Conservation (phyloP, 2,888 invertebrate genomes). For the Neuroscelio doddi region DNA sequence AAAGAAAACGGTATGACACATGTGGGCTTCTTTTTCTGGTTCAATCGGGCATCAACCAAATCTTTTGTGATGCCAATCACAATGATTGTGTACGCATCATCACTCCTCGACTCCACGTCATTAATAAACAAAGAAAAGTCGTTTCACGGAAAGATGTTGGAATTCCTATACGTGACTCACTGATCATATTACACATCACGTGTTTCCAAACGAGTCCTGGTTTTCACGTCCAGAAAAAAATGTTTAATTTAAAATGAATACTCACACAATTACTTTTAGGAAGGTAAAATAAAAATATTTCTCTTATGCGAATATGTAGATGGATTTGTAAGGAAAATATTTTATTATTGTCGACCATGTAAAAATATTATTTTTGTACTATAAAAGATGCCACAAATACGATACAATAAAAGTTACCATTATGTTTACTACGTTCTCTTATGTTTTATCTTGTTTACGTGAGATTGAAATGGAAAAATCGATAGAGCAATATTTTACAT, state of each 20-base stretch:
- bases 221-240: conserved; percentile 9
- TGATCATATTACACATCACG: conserved; percentile 21
- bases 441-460: too few species aligned
- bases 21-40: conserved; percentile 5
- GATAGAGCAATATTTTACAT: too few species aligned
- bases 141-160: neutral
- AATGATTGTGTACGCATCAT: conserved; percentile 19
- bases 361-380: conserved; percentile 15
- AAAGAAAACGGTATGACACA: conserved; percentile 7
- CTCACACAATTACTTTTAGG: too few species aligned
- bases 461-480: too few species aligned
- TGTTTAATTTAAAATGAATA: too few species aligned
- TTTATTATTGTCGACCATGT: conserved; percentile 22
- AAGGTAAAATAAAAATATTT: conserved; percentile 1
- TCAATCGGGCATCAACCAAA: conserved; percentile 3
- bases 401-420: conserved; percentile 12
- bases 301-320: neutral
- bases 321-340: conserved; percentile 13
- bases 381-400: conserved; percentile 15
- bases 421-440: neutral
- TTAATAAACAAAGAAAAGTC: conserved; percentile 13
- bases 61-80: conserved; percentile 27
- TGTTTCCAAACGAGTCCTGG: conserved; percentile 11
- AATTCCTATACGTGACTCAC: conserved; percentile 6
- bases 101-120: conserved; percentile 11